Evolutionary conservation across 2,888 invertebrate species (phyloP), one percentile per base, ranked within the genome.

Genomic region (Sinhomidia bicolor): DNA sequence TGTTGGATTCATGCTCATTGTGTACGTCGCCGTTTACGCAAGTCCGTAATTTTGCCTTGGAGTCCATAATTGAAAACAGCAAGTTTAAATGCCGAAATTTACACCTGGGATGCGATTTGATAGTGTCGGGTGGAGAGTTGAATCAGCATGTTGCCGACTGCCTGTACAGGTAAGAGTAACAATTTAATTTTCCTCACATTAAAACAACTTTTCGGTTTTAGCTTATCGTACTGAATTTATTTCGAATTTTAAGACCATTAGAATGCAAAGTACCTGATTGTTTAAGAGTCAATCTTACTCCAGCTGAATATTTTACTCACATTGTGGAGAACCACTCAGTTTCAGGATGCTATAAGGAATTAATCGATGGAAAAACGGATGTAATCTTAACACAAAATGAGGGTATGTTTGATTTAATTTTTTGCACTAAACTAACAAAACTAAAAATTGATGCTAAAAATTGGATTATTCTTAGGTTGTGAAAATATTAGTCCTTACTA

Each of bases 1-100:
- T 87, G 32, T 26, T 87, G 17, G 68, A 85, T 9, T 5, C 51
- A 5, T 90, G 90, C 26, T 80, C 90, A 5, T 14, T 84, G 5
- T 90, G 90, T 29, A 20, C 81, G 80, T 62, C 80, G 0, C 47
- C 80, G 14, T 90, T 89, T 51, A 90, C 87, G 0, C 23, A 78
- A 7, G 78, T 85, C 14, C 80, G 90, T 4, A 89, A 90, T 54
- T 89, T 84, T 80, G 74, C 87, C 26, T 23, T 90, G 81, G 90
- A 90, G 78, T 68, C 79, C 1, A 87, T 90, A 9, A 86, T 90
- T 32, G 81, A 79, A 54, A 84, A 54, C 29, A 89, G 85, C 5
- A 76, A 68, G 5, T 90, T 90, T 78, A 89, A 78, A 7, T 90
- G 90, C 41, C 26, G 83, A 54, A 89, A 89, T 81, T 65, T 51